Evolutionary conservation across 2,113 vertebrate species (phyloP).

Genomic region (Ellobius talpinus): DNA sequence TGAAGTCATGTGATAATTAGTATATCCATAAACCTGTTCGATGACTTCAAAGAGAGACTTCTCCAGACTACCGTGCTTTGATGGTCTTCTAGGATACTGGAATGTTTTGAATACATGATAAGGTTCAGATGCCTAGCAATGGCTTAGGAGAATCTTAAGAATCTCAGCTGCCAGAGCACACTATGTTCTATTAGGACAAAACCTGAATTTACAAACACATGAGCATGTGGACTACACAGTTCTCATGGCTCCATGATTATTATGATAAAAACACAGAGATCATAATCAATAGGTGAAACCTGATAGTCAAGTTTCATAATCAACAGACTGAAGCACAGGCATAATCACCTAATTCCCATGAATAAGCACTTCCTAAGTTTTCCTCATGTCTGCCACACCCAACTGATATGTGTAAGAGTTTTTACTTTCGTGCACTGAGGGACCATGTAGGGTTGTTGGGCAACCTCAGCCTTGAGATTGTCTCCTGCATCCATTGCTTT

Average conservation of each 20-base stretch:
- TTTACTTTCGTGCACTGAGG: too few relatives aligned
- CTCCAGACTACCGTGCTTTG: not conserved
- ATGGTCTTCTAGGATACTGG: not conserved
- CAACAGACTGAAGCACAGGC: too few relatives aligned
- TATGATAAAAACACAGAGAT: not conserved
- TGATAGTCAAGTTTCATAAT: not conserved
- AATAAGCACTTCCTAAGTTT: too few relatives aligned
- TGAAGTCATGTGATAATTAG: not conserved
- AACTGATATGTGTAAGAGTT: too few relatives aligned
- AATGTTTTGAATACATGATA: accelerated
- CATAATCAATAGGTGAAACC: too few relatives aligned
- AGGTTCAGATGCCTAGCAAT: not conserved
- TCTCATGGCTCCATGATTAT: not conserved
- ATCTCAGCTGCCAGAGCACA: not conserved
- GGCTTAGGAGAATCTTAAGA: not conserved
- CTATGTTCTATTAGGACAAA: not conserved
- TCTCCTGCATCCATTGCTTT: not conserved
- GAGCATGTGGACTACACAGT: not conserved
- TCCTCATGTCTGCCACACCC: too few relatives aligned
- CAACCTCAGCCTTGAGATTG: not conserved
- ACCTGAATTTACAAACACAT: not conserved
- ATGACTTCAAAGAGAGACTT: not conserved
- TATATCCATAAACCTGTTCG: not conserved
- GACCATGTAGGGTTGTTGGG: too few relatives aligned
- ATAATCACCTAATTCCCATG: too few relatives aligned